Base-by-base conservation (phyloP, 53 echinoderm and acorn worm genomes). In the Zoroaster sp. region DNA sequence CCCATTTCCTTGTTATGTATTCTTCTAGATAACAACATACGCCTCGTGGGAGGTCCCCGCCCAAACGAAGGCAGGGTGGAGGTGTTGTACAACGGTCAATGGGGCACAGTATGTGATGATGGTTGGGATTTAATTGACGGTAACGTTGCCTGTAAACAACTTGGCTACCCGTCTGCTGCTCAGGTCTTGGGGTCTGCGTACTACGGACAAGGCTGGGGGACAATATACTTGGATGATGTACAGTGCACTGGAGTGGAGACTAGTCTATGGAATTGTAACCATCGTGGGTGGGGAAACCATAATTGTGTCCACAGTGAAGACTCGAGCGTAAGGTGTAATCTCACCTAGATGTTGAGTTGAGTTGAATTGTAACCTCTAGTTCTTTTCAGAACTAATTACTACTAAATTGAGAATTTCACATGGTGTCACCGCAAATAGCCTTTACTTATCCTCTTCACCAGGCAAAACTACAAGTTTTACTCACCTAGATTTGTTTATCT, bases 41-140 rank as follows among this genome's bases (percentile, higher is more conserved):
- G 82, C 40, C 82, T 82, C 4, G 39, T 67, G 21, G 14, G 39
- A 42, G 82, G 66, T 11, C 9, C 8, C 68, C n/a, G 40, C 18
- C 66, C 40, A 23, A 82, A 41, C 28, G 82, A 82, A 17, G 82
- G 82, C 1, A 35, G 82, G 38, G 82, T 82, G 12, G 82, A 82
- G 39, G 82, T 82, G 13, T 67, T 25, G 17, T 6, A n/a, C 7
- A 34, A 41, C 15, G 5, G 17, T 14, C 15, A 42, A 41, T 82
- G 82, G 82, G 67, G 82, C 4, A 82, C 82, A 15, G 66, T 82
- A n/a, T 82, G 82, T 2, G 82, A 82, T 25, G 68, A 82, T 15
- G 15, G 10, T 40, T 82, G 82, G 82, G 82, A 33, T 0, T 6
- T 82, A 10, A 67, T 38, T 35, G 82, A 82, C 3, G 82, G 66